phyloP scores from a whole-genome alignment of 2,113 vertebrate genomes.

The Morone chrysops region DNA sequence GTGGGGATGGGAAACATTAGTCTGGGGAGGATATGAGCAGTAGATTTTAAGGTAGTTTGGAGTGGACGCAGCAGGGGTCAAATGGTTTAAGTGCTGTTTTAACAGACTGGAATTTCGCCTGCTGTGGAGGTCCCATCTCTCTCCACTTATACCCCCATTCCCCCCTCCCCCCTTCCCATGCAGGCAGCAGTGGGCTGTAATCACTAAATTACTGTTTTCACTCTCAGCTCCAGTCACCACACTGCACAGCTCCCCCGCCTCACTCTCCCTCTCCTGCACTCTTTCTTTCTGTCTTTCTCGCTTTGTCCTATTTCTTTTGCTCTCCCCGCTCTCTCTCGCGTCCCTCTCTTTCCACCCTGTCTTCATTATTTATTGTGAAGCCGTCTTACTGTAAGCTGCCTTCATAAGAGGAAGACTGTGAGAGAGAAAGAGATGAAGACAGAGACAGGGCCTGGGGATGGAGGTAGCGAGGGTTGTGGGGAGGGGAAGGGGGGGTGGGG shows the following conservation, averaged over 20 bases:
- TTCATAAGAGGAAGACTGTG: conserved; percentile 41
- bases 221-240: conserved; percentile 74
- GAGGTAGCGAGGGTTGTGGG: background rate
- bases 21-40: background rate
- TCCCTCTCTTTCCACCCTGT: conserved; percentile 45
- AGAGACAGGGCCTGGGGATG: conserved; percentile 36
- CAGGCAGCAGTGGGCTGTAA: conserved; percentile 78
- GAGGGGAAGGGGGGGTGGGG: background rate
- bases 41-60: conserved; percentile 30
- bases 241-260: conserved; percentile 51
- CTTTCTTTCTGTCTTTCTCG: conserved; percentile 30
- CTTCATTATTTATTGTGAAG: conserved; percentile 74
- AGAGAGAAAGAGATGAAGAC: conserved; percentile 41
- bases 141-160: conserved; percentile 31
- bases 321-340: conserved; percentile 24
- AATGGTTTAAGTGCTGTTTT: conserved; percentile 77
- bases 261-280: conserved; percentile 37
- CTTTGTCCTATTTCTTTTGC: conserved; percentile 67
- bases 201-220: conserved; percentile 86
- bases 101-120: conserved; percentile 59
- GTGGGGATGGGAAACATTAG: background rate
- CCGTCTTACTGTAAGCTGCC: conserved; percentile 69
- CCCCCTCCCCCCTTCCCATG: conserved; percentile 35
- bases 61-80: conserved; percentile 56
- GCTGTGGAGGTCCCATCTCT: conserved; percentile 66